Conservation (phyloP, 1,140 invertebrate species). For the Hetaerina americana region DNA sequence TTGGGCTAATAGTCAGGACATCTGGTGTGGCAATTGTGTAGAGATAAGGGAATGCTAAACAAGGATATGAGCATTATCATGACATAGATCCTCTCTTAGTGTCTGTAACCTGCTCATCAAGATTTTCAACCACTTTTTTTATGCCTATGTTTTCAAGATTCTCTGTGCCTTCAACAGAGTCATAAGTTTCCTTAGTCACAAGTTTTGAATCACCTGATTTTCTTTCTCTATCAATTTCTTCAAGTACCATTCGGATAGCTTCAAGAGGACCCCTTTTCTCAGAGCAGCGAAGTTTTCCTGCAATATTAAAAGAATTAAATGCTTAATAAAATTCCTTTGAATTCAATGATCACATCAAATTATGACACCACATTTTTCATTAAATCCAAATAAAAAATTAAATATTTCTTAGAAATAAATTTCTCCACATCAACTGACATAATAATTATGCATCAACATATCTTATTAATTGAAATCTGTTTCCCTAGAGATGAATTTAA, state of each 20-base stretch:
- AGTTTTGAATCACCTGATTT: neutral
- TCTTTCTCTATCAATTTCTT: neutral
- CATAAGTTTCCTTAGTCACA: no score
- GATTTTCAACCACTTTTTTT: neutral
- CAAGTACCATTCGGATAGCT: neutral
- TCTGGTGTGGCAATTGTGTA: neutral
- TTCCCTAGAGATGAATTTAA: no score
- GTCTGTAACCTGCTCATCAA: neutral
- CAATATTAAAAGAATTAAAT: neutral
- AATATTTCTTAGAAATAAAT: no score
- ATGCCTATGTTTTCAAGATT: neutral
- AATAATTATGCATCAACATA: no score
- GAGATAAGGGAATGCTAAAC: neutral
- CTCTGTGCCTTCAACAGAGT: neutral
- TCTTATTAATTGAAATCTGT: no score
- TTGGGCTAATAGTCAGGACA: neutral
- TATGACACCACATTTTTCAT: no score
- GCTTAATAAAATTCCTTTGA: neutral
- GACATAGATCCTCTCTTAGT: neutral
- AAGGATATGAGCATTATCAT: neutral
- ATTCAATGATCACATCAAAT: no score
- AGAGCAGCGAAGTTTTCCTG: neutral
- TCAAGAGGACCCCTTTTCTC: neutral
- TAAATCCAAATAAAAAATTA: no score
- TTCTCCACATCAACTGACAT: no score